Evolutionary conservation across 2,797 vertebrate genomes (phyloP), one percentile per base, ranked within the genome.

Genomic region (Oreochromis grahami): DNA sequence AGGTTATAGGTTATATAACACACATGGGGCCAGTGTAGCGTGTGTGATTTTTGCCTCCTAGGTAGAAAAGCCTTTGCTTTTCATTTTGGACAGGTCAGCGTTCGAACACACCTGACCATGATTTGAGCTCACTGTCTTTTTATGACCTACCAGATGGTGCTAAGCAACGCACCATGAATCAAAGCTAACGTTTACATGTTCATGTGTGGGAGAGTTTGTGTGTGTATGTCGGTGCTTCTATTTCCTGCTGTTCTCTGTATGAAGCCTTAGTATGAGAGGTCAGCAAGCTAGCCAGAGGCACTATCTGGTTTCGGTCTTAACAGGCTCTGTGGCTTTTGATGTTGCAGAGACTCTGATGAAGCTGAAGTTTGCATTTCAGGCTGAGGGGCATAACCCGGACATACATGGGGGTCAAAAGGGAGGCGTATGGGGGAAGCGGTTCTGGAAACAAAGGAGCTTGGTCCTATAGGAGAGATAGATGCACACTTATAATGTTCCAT

Each of bases 301-400:
- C 91, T 93, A 93, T 96, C 94, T 88, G 65, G 88, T 95, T 95
- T 92, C 91, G 92, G 48, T n/a, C 81, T 85, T 92, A 93, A 90
- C 87, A 85, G 88, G 84, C 76, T 8, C 80, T 58, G 34, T 29
- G 8, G 76, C 94, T 94, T 72, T 95, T 96, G 93, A 95, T 95
- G 94, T 91, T 12, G 45, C 41, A 43, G 63, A 5, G 17, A 72
- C 72, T 32, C 38, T 10, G 83, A 52, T 5, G 0, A 78, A 77
- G 83, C 84, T 80, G 41, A 74, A 89, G 84, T 89, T 91, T 91
- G 88, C 63, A 82, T 93, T 94, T 92, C 89, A 92, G 58, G 80
- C 90, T 87, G 84, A 81, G 76, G 88, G 91, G 51, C 83, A 87
- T 74, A 83, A 89, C 87, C 81, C 79, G 91, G 81, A 86, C 24